Percentiles rank a stretch among this genome's conserved stretches.
Conservation (phyloP, 1,140 invertebrate species). For the Bemisia tabaci region DNA sequence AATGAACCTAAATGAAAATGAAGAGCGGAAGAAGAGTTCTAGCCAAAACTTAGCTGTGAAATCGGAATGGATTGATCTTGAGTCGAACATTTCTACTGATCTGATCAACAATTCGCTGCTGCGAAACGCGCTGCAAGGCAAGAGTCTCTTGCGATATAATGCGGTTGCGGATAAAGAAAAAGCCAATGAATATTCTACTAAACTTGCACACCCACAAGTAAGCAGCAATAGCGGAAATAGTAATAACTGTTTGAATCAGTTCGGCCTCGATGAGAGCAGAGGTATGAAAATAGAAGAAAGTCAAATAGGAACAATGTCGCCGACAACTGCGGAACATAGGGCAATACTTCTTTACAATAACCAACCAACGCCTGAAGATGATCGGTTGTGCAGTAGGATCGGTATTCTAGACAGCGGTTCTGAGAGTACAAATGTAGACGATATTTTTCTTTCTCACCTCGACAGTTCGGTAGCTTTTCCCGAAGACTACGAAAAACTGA, state of each 20-base stretch:
- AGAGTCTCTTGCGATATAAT: slow-evolving; percentile 27
- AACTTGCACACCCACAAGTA: neutral
- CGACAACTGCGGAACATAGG: neutral
- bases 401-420: neutral
- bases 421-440: slow-evolving; percentile 22
- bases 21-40: neutral
- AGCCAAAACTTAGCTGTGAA: neutral
- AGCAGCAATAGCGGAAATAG: neutral
- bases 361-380: neutral
- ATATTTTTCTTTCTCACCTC: slow-evolving; percentile 25
- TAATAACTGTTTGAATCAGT: neutral
- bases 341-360: neutral
- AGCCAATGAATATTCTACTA: neutral
- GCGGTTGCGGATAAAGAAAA: slow-evolving; percentile 21
- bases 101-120: slow-evolving; percentile 48
- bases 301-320: neutral
- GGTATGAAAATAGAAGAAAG: neutral
- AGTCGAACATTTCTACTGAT: neutral
- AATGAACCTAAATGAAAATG: neutral
- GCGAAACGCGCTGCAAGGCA: slow-evolving; percentile 64
- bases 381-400: neutral
- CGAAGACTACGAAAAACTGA: slow-evolving; percentile 58
- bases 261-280: neutral
- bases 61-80: neutral
- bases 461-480: slow-evolving; percentile 35